Conservation (phyloP, 2,888 invertebrate species). For the Pseudococcus viburni region DNA sequence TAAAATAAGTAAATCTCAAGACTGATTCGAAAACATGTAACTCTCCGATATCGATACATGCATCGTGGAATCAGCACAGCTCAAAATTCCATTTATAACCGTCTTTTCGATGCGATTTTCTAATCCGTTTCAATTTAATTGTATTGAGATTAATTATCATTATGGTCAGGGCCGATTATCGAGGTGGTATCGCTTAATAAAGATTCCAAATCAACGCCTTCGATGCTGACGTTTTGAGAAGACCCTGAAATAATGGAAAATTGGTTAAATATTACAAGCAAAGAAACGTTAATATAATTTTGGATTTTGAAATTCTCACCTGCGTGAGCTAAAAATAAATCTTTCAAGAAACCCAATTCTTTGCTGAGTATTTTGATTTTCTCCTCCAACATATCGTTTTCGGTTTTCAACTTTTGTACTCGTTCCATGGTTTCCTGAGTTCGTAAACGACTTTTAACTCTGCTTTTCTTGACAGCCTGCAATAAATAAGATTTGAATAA, state of each 20-base stretch:
- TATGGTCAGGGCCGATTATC: constrained; percentile 68
- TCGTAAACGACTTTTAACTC: constrained; percentile 83
- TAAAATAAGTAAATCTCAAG: neutral
- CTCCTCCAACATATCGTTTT: constrained; percentile 85
- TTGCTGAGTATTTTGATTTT: constrained; percentile 86
- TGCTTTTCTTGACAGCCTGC: constrained; percentile 86
- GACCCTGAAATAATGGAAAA: constrained; percentile 68
- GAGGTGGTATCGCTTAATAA: constrained; percentile 69
- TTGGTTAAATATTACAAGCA: no score
- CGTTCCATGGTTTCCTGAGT: constrained; percentile 84
- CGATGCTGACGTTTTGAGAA: constrained; percentile 70
- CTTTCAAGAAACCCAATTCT: constrained; percentile 85
- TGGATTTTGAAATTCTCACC: constrained; percentile 72
- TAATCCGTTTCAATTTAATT: neutral
- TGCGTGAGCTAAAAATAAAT: constrained; percentile 85
- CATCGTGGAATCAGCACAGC: neutral
- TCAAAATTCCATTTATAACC: neutral
- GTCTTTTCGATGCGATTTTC: neutral
- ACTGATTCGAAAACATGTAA: neutral
- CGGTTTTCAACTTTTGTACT: constrained; percentile 82
- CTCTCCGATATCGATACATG: neutral
- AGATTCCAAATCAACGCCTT: constrained; percentile 70
- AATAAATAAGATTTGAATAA: constrained; percentile 64
- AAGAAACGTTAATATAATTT: neutral
- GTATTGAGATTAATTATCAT: neutral